Base-by-base conservation (phyloP, 2,113 vertebrate genomes). In the Uropsilus gracilis region DNA sequence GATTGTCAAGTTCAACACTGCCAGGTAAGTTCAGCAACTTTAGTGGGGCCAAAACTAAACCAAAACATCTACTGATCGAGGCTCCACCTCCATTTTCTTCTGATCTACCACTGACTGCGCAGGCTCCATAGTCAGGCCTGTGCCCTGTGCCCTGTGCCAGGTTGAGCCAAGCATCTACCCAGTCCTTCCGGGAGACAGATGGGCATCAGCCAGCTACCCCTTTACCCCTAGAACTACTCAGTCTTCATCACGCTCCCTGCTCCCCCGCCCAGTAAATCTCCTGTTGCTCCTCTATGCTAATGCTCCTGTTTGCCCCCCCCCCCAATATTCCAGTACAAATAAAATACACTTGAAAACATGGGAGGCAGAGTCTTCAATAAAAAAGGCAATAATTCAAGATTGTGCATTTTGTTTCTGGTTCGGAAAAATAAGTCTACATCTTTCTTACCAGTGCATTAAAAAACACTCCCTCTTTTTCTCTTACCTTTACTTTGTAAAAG, bases 141-240 rank as follows among this genome's bases (percentile, higher is more conserved):
- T 14, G 14, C 17, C 16, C 9, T 39, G 3, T 5, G 7, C 4
- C 32, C 17, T 37, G 2, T 5, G 6, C 37, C 39, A 82, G 12
- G 26, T 3, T 0, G 14, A 17, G 8, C 18, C 32, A 48, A 61
- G 13, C 8, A 2, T 61, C 18, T 6, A 12, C n/a, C 26, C 4
- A 0, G 20, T 9, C 17, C 20, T 46, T 1, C 69, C 34, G 5
- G 24, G 14, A 81, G 78, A 71, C 7, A 42, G 30, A 3, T 6
- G 2, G 17, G 12, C 7, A 8, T 22, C 28, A 18, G 26, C 14
- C 4, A 32, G 10, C 32, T 4, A 3, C 2, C 46, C 37, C 39
- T 68, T 13, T 76, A 34, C 50, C 39, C 55, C 28, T 18, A 18
- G 14, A 28, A 32, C 32, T 4, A 6, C 3, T 32, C 13, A 24